Evolutionary conservation across 1,140 invertebrate genomes (phyloP).

Genomic region (Dendroctonus ponderosae): DNA sequence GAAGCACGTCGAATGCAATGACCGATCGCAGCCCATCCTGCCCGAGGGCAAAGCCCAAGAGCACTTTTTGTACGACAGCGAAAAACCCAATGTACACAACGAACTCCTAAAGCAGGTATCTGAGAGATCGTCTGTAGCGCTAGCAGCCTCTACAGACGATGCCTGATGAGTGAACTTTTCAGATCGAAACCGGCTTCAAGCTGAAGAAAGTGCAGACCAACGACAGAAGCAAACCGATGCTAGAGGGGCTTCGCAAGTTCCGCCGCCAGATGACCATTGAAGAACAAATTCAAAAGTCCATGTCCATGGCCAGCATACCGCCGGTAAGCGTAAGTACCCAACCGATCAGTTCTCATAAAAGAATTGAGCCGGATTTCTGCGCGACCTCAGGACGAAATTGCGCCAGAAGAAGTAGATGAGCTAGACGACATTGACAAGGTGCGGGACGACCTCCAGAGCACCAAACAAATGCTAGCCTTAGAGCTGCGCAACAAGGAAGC

Average conservation of each 20-base stretch:
- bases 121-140: conserved; percentile 1
- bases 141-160: not conserved
- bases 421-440: conserved; percentile 88
- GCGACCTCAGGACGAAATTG: conserved; percentile 45
- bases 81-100: conserved; percentile 83
- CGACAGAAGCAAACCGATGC: conserved; percentile 79
- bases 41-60: conserved; percentile 62
- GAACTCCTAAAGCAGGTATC: conserved; percentile 71
- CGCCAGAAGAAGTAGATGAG: conserved; percentile 70
- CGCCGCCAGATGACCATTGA: conserved; percentile 84
- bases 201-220: conserved; percentile 78
- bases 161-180: conserved; percentile 16
- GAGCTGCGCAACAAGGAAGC: conserved; percentile 84
- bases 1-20: conserved; percentile 79
- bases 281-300: conserved; percentile 79
- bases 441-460: conserved; percentile 86
- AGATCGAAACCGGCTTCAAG: conserved; percentile 74
- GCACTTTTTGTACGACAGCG: conserved; percentile 87
- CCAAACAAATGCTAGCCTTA: conserved; percentile 83
- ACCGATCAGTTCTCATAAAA: not conserved
- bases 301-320: conserved; percentile 60
- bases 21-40: conserved; percentile 62
- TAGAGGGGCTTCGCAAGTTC: conserved; percentile 82
- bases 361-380: conserved; percentile 2
- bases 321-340: conserved; percentile 40